These are phyloP conservation scores for Rapana venosa DNA, from an alignment of 2,888 invertebrate genomes.

Conservation along the genomic window DNA sequence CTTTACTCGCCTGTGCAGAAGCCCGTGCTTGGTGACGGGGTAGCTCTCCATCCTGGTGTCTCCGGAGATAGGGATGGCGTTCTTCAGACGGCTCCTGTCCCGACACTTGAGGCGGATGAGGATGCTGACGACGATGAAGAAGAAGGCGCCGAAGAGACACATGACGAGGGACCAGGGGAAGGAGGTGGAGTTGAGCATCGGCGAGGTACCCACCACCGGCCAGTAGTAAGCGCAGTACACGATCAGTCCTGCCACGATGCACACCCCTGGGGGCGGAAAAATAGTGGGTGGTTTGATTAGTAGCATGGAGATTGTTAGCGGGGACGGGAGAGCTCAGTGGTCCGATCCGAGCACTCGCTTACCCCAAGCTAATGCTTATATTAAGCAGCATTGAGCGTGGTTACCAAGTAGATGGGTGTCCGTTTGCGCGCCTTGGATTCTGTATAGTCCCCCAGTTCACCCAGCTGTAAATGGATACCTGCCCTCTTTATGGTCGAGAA, in stretches of 20 bases:
- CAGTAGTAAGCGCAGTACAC: constrained; percentile 46
- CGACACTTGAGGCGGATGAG: constrained; percentile 47
- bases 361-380: no score
- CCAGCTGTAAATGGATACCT: no score
- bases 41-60: constrained; percentile 47
- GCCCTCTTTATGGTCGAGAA: no score
- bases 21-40: constrained; percentile 48
- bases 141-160: constrained; percentile 43
- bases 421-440: no score
- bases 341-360: no score
- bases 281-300: no score
- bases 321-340: no score
- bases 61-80: constrained; percentile 51
- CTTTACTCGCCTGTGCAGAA: constrained; percentile 41
- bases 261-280: constrained; percentile 35
- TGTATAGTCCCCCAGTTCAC: no score
- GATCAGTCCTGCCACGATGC: constrained; percentile 42
- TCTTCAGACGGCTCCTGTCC: constrained; percentile 33
- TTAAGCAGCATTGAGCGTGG: no score
- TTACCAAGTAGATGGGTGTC: no score
- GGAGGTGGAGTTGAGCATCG: constrained; percentile 26
- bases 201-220: constrained; percentile 44
- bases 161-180: constrained; percentile 50
- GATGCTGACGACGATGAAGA: constrained; percentile 45
- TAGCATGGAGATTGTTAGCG: no score